Evolutionary conservation across 2,888 invertebrate genomes (phyloP).

Genomic region (Coelopa pilipes): DNA sequence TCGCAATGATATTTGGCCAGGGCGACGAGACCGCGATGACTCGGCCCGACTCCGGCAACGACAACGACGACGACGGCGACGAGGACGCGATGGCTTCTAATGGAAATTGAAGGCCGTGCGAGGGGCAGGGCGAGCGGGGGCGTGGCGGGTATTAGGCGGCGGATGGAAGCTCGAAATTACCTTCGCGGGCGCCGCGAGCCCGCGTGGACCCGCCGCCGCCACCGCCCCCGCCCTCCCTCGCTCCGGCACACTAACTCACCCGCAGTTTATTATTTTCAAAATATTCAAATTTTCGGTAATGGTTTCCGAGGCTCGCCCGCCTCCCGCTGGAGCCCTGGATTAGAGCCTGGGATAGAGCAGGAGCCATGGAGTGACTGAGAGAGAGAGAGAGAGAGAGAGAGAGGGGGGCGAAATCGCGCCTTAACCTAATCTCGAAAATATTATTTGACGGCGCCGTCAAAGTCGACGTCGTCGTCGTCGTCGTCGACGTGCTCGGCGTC

Average conservation of each 20-base stretch:
- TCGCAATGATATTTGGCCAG: constrained; percentile 23
- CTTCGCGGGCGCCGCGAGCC: constrained; percentile 33
- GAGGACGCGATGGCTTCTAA: constrained; percentile 10
- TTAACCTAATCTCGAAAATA: constrained; percentile 36
- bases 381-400: too few species aligned
- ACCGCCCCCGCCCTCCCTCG: too few species aligned
- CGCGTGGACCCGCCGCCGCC: too few species aligned
- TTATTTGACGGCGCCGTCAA: constrained; percentile 15
- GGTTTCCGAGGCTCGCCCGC: too few species aligned
- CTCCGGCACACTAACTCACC: constrained; percentile 64
- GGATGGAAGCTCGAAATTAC: constrained; percentile 12
- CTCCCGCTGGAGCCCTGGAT: too few species aligned
- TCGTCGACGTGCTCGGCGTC: neutral
- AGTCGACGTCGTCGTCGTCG: neutral
- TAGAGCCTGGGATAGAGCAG: too few species aligned
- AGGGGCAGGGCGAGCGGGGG: constrained; percentile 11
- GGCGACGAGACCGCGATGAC: too few species aligned
- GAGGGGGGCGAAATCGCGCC: too few species aligned
- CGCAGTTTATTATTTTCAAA: constrained; percentile 64
- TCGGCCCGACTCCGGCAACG: too few species aligned
- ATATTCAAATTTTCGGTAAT: constrained; percentile 65
- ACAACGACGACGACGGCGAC: too few species aligned
- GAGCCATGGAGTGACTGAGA: too few species aligned
- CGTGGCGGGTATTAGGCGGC: neutral
- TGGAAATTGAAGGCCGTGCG: neutral